A percentile compares a stretch with the other conserved stretches of the same genome.
phyloP scores from a whole-genome alignment of 2,113 vertebrate genomes.

The Psophia crepitans region DNA sequence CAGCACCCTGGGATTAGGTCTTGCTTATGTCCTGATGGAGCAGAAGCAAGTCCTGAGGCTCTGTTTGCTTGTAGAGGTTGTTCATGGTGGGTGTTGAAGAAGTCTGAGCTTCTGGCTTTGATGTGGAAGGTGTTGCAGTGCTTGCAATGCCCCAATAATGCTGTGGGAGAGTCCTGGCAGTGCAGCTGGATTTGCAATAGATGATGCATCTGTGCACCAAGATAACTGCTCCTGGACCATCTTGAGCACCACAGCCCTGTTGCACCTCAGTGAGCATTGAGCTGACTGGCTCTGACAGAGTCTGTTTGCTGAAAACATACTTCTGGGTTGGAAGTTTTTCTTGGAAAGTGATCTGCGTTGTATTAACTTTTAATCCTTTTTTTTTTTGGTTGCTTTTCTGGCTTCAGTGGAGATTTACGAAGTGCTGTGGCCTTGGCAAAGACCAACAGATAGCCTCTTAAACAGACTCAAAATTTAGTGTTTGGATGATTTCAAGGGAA shows the following conservation, averaged over 20 bases:
- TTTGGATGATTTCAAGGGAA: neutral
- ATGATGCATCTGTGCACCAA: fast-evolving
- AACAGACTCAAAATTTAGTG: neutral
- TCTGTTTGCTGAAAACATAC: neutral
- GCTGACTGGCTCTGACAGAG: neutral
- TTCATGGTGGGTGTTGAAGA: fast-evolving
- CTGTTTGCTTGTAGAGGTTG: fast-evolving
- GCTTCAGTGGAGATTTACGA: neutral
- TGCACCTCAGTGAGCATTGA: fast-evolving
- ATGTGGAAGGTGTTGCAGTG: neutral
- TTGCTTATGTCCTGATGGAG: fast-evolving
- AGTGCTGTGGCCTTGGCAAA: neutral
- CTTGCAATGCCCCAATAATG: fast-evolving
- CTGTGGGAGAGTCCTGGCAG: fast-evolving
- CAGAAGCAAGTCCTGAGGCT: neutral
- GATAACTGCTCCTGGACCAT: neutral
- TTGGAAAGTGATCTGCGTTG: neutral
- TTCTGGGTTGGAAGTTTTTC: neutral
- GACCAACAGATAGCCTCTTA: neutral
- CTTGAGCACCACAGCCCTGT: fast-evolving
- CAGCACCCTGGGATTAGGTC: fast-evolving
- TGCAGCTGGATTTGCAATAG: neutral
- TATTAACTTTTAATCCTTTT: neutral
- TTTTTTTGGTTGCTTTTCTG: neutral
- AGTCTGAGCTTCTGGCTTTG: neutral